phyloP scores from a whole-genome alignment of 2,888 invertebrate species.

The Phania funesta region DNA sequence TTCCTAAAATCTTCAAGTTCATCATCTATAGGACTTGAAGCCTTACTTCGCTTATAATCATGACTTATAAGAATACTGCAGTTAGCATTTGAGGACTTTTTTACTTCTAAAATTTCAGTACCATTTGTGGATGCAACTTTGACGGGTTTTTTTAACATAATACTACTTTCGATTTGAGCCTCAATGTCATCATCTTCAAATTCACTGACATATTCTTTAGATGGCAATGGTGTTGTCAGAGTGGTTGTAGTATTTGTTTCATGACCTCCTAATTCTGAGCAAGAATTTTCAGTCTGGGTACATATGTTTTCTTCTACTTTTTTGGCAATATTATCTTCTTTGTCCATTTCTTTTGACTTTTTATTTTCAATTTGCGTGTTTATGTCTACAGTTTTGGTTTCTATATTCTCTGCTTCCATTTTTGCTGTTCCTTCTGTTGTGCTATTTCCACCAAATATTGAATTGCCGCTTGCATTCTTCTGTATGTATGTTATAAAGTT shows the following conservation, averaged over 20 bases:
- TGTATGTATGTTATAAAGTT: constrained; percentile 79
- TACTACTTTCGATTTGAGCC: constrained; percentile 75
- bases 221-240: constrained; percentile 5
- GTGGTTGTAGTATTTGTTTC: background rate
- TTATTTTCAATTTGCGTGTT: constrained; percentile 32
- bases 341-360: constrained; percentile 11
- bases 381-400: constrained; percentile 9
- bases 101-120: constrained; percentile 58
- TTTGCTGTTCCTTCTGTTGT: constrained; percentile 47
- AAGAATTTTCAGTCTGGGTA: background rate
- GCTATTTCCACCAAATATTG: constrained; percentile 75
- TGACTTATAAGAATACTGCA: constrained; percentile 49
- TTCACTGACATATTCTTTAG: constrained; percentile 19
- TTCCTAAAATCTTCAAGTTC: constrained; percentile 72
- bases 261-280: background rate
- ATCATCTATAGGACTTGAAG: constrained; percentile 67
- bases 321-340: background rate
- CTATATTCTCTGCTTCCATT: constrained; percentile 55
- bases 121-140: constrained; percentile 44
- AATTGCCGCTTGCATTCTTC: constrained; percentile 78
- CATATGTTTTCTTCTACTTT: background rate
- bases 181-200: constrained; percentile 72
- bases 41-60: constrained; percentile 54
- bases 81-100: constrained; percentile 36
- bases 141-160: constrained; percentile 69